Percentiles rank a stretch among this genome's conserved stretches.
Conservation (phyloP, 2,888 invertebrate species). For the Protonemura montana region DNA sequence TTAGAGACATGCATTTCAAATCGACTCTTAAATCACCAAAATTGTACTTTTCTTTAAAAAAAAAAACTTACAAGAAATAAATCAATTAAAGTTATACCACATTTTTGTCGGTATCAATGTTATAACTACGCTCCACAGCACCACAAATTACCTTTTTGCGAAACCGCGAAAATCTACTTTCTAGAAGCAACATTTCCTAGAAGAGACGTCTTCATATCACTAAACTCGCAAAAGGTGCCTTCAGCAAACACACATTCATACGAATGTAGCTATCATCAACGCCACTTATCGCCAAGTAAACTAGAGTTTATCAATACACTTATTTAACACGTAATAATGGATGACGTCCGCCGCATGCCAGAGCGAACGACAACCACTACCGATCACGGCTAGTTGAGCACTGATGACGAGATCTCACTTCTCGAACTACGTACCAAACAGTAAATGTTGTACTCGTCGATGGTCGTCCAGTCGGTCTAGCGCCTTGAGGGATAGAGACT, state of each 20-base stretch:
- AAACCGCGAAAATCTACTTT: background rate
- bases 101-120: too few species aligned
- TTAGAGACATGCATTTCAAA: too few species aligned
- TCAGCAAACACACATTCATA: background rate
- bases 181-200: background rate
- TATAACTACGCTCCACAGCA: background rate
- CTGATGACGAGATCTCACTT: conserved; percentile 4
- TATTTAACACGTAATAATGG: background rate
- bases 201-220: background rate
- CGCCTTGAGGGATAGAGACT: background rate
- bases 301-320: background rate
- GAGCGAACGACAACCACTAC: background rate
- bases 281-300: background rate
- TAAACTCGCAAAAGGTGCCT: background rate
- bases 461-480: background rate
- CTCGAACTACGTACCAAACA: background rate
- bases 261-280: background rate
- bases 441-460: background rate
- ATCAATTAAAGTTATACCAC: too few species aligned
- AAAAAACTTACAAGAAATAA: too few species aligned
- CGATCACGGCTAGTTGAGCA: background rate
- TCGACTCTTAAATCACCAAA: too few species aligned
- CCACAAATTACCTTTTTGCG: background rate
- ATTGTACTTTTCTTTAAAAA: too few species aligned
- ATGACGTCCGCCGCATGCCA: background rate